Evolutionary conservation across 1,140 invertebrate species (phyloP).

Genomic region (Plodia interpunctella): DNA sequence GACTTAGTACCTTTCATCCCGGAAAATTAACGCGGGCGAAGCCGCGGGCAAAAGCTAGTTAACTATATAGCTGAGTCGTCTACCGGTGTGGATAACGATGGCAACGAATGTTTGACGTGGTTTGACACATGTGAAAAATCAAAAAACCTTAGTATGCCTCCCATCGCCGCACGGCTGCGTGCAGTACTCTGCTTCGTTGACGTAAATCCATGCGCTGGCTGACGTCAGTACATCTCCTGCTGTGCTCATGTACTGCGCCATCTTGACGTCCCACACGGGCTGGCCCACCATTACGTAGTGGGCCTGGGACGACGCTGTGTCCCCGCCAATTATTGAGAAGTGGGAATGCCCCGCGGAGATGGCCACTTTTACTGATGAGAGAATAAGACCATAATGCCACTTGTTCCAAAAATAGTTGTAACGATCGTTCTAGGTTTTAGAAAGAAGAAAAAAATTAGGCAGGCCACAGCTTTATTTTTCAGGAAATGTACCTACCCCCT

Average conservation of each 20-base stretch:
- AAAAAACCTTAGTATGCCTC: conserved; percentile 47
- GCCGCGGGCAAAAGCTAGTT: no score
- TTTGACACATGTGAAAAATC: not conserved
- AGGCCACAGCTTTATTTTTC: no score
- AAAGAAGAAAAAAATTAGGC: no score
- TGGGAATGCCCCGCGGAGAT: conserved; percentile 79
- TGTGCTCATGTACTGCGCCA: conserved; percentile 57
- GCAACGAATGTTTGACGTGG: no score
- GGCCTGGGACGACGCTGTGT: conserved; percentile 71
- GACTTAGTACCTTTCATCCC: no score
- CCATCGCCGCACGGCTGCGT: conserved; percentile 46
- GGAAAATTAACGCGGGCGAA: no score
- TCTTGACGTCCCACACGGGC: conserved; percentile 80
- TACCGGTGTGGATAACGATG: no score
- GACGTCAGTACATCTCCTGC: conserved; percentile 72
- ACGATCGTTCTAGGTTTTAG: no score
- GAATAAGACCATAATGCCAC: not conserved
- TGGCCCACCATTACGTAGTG: conserved; percentile 80
- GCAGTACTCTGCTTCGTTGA: conserved; percentile 60
- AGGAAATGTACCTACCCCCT: no score
- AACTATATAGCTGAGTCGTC: no score
- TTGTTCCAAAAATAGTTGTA: no score
- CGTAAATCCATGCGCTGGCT: conserved; percentile 65
- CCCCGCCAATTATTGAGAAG: conserved; percentile 78
- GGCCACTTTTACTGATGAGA: conserved; percentile 78